Base-by-base conservation (phyloP, 2,888 invertebrate genomes). In the Dryobota labecula region DNA sequence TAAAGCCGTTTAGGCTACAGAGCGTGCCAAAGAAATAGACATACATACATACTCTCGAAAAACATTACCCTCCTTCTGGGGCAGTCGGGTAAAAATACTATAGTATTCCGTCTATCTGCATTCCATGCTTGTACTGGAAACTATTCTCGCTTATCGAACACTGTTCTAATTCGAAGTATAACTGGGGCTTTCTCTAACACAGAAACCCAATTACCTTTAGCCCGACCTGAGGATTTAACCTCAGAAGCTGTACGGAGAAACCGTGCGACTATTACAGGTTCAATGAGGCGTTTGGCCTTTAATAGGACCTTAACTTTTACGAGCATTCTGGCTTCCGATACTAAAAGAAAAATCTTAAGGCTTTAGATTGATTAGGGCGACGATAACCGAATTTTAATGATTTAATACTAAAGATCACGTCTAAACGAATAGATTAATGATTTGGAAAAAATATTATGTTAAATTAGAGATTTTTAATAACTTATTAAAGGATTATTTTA, bases 231-330 rank as follows among this genome's bases (percentile, higher is more conserved):
- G 45, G 60, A 76, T 47, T 82, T 82, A 63, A 67, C 78, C 78
- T 63, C 72, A 71, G 66, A 66, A 63, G 11, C 51, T 63, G 70
- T 69, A 63, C 27, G 4, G 36, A 53, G 53, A 77, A 63, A 54
- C 65, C 43, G 57, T 49, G 41, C 47, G 18, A 51, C 58, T 62
- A 81, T 70, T 70, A 65, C 49, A 33, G 57, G 82, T 70, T 77
- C 82, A 78, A 77, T 81, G 78, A 77, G 53, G 58, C 65, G 63
- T 76, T 82, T 78, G 47, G 65, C 54, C 45, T 66, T 66, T 67
- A 66, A 71, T 66, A 71, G 66, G n/a, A 56, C 58, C 62, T 78
- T 77, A 58, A 47, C 65, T 70, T 82, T 82, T 82, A 78, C 72
- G 82, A 78, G 58, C 72, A 30, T n/a, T 51, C 51, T 33, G 54